Evolutionary conservation across 1,140 invertebrate genomes (phyloP).

Genomic region (Schlechtendalia chinensis): DNA sequence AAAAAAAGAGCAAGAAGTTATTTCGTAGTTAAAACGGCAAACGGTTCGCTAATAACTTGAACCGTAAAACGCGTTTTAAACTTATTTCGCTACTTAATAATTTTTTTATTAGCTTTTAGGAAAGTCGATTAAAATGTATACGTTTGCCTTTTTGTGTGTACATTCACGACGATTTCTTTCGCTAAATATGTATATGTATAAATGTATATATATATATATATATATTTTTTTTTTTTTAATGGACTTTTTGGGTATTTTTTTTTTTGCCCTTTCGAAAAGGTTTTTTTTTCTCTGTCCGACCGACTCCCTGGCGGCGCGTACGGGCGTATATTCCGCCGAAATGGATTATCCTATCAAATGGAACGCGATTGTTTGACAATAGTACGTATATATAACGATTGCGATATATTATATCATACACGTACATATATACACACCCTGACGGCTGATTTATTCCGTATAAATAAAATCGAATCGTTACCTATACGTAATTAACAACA

Average conservation of each 20-base stretch:
- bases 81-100: constrained; percentile 23
- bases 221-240: constrained; percentile 8
- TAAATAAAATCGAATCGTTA: constrained; percentile 6
- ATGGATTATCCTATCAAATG: constrained; percentile 42
- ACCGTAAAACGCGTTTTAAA: constrained; percentile 21
- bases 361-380: constrained; percentile 34
- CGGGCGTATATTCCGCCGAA: constrained; percentile 15
- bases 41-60: not conserved
- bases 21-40: not conserved
- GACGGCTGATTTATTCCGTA: constrained; percentile 15
- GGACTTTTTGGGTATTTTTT: constrained; percentile 20
- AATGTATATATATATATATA: not conserved
- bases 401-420: too few species aligned
- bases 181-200: too few species aligned
- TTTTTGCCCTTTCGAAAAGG: not conserved
- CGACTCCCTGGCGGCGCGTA: constrained; percentile 23
- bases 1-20: too few species aligned
- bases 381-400: not conserved
- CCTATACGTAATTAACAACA: not conserved
- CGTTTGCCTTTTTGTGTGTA: constrained; percentile 25
- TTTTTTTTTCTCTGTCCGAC: not conserved
- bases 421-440: too few species aligned
- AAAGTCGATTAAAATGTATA: constrained; percentile 33
- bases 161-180: constrained; percentile 8
- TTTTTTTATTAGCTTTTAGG: constrained; percentile 17